These are phyloP conservation scores for Trichonephila clavata DNA, from an alignment of 1,140 invertebrate genomes.

Conservation along the genomic window DNA sequence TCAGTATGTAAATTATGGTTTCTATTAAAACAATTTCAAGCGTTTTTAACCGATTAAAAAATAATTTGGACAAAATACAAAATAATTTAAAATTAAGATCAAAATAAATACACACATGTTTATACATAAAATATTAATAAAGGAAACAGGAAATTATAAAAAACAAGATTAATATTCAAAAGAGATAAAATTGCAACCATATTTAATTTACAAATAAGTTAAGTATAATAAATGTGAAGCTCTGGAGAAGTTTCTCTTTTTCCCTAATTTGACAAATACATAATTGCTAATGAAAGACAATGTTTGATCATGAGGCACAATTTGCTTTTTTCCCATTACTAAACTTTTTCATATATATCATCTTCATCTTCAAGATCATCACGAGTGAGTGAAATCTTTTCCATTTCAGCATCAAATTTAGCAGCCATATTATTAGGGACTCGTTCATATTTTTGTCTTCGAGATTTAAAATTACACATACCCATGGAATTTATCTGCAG, in stretches of 20 bases:
- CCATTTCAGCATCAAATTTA: slow-evolving; percentile 68
- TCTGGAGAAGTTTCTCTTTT: not conserved
- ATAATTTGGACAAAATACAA: not conserved
- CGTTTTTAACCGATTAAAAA: not conserved
- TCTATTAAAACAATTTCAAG: not conserved
- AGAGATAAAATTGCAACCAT: not conserved
- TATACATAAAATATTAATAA: not conserved
- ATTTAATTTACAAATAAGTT: slow-evolving; percentile 32
- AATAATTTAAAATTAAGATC: not conserved
- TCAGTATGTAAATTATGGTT: not conserved
- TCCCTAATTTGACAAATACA: not conserved
- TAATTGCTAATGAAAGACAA: slow-evolving; percentile 21
- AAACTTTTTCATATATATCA: slow-evolving; percentile 70
- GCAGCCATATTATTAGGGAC: slow-evolving; percentile 46
- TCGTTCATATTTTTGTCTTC: slow-evolving; percentile 47
- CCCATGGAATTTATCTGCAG: slow-evolving; percentile 56
- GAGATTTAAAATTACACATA: not conserved
- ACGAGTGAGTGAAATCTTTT: slow-evolving; percentile 59
- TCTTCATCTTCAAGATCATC: slow-evolving; percentile 68
- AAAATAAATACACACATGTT: not conserved
- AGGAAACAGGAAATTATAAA: not conserved
- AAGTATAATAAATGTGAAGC: slow-evolving; percentile 26
- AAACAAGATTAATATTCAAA: not conserved
- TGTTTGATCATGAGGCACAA: slow-evolving; percentile 50
- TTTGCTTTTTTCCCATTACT: not conserved